Conservation (phyloP, 2,797 vertebrate species). For the Acanthurus lineatus region DNA sequence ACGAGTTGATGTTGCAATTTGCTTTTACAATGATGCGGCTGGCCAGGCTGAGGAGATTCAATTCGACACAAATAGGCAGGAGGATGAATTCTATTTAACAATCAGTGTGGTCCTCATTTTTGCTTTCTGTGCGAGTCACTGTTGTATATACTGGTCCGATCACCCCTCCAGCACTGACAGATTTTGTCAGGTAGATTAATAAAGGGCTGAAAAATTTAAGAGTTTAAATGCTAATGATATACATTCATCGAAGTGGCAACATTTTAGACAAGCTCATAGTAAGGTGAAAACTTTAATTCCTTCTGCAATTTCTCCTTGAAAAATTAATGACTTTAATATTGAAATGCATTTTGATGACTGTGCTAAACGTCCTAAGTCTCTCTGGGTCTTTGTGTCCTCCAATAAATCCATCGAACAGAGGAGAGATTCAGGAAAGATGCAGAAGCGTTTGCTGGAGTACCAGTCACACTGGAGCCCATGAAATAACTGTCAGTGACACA, state of each 20-base stretch:
- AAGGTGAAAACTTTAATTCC: background rate
- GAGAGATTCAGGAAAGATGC: slow-evolving; percentile 16
- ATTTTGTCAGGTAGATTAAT: background rate
- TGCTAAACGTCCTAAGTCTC: background rate
- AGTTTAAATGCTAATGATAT: background rate
- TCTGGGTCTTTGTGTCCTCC: background rate
- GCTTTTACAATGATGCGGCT: slow-evolving; percentile 42
- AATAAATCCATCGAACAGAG: slow-evolving; percentile 23
- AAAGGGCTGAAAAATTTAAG: background rate
- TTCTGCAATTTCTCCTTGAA: background rate
- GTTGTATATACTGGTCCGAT: slow-evolving; percentile 3
- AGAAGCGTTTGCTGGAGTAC: slow-evolving; percentile 4
- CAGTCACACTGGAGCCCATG: slow-evolving; percentile 22
- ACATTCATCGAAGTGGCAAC: slow-evolving; percentile 12
- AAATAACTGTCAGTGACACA: slow-evolving; percentile 71
- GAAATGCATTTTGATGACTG: slow-evolving; percentile 9
- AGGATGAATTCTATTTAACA: slow-evolving; percentile 24
- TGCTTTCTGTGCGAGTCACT: background rate
- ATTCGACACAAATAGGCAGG: slow-evolving; percentile 21
- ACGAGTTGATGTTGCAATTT: slow-evolving; percentile 53
- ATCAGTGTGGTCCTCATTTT: slow-evolving; percentile 9
- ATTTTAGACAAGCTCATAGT: slow-evolving; percentile 1
- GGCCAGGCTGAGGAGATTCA: slow-evolving; percentile 38
- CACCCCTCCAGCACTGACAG: slow-evolving; percentile 5
- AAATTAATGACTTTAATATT: slow-evolving; percentile 6